A percentile compares a stretch with the other conserved stretches of the same genome.
Evolutionary conservation across 2,113 vertebrate genomes (phyloP).

Genomic region (Theristicus caerulescens): DNA sequence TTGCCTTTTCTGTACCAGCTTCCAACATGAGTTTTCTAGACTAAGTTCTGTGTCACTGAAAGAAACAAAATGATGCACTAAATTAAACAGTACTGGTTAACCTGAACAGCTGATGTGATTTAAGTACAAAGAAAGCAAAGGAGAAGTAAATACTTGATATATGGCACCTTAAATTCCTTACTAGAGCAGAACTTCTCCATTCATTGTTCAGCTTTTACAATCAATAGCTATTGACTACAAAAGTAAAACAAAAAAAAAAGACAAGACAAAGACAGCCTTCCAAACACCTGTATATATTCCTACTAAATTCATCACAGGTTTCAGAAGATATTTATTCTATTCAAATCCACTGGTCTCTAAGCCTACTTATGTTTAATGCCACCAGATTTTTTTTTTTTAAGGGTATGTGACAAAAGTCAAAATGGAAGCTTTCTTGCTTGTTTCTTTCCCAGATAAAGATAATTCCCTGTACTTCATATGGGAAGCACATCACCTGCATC

Average conservation of each 20-base stretch:
- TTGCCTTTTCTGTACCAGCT: neutral
- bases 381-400: neutral
- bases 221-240: neutral
- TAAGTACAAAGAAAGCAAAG: neutral
- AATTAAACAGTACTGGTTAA: neutral
- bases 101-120: neutral
- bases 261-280: neutral
- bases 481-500: conserved; percentile 57
- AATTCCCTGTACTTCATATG: conserved; percentile 29
- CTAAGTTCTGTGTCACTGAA: neutral
- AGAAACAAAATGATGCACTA: neutral
- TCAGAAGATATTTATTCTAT: neutral
- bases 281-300: neutral
- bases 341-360: neutral
- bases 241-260: neutral
- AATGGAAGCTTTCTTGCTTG: neutral
- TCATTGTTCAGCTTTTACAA: neutral
- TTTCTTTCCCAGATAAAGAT: neutral
- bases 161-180: neutral
- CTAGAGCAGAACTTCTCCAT: neutral
- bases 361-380: neutral
- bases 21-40: neutral
- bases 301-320: neutral
- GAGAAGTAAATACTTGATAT: neutral
- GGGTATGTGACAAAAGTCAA: neutral